Evolutionary conservation across 2,888 invertebrate genomes (phyloP), one percentile per base, ranked within the genome.

Genomic region (Yponomeuta plumbellus): DNA sequence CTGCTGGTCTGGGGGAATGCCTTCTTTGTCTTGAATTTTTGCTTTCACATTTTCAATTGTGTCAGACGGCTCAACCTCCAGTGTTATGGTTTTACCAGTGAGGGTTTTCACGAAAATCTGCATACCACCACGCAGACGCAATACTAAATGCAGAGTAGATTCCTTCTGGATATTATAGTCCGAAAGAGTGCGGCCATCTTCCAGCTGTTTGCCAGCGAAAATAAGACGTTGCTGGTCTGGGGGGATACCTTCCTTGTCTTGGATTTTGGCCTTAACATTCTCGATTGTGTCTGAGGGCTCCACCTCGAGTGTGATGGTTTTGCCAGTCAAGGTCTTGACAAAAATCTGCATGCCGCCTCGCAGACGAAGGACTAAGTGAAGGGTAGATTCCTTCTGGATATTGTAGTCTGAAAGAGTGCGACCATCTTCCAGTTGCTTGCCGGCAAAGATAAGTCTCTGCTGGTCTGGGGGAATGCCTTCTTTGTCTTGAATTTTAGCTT

Each of bases 391-490:
- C 20, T 76, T 76, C 44, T 76, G 76, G n/a, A 76, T 76, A 20
- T 76, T 76, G 67, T 76, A 76, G 65, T 76, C 76, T 0, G 75
- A 75, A 0, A 76, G 64, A 0, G 76, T 76, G 67, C 76, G 74
- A 0, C 76, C 76, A 67, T 76, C 76, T 69, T 76, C 76, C 1
- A 76, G 66, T 40, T 76, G 76, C 58, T 76, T 76, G 4, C 76
- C 76, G 0, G 76, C 76, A 22, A 76, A 76, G 61, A 76, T 76
- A 5, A 76, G 65, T 17, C 76, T 17, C 68, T 76, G 76, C 62
- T 76, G 76, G 61, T 76, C 76, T 66, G 76, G 76, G n/a, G 76
- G 76, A 56, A 76, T 76, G 0, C 76, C 76, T 58, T 76, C 76
- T 21, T 76, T 76, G 59, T 76, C 76, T 10, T 76, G 76, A 17